Conservation (phyloP, 2,113 vertebrate genomes). For the Oreotrochilus melanogaster region DNA sequence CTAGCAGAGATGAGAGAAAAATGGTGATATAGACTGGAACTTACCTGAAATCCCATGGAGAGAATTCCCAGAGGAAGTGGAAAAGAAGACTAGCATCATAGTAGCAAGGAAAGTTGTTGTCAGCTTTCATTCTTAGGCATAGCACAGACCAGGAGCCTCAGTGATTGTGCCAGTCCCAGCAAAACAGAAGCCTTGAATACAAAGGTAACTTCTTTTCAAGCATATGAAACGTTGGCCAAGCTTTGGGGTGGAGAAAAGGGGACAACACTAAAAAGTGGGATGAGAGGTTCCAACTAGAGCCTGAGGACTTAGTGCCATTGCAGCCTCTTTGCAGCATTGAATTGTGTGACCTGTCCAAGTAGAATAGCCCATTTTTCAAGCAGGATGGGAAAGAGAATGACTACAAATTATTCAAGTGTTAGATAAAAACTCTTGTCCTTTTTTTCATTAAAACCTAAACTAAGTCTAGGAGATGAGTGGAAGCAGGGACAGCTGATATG, state of each 20-base stretch:
- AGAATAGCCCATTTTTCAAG: neutral
- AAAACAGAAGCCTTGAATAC: neutral
- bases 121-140: neutral
- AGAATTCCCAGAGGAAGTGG: neutral
- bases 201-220: neutral
- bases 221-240: neutral
- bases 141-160: neutral
- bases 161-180: neutral
- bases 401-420: neutral
- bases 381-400: neutral
- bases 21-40: neutral
- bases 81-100: rapidly evolving
- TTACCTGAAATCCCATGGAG: neutral
- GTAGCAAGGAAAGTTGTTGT: neutral
- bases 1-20: neutral
- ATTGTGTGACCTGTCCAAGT: neutral
- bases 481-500: neutral
- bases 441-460: neutral
- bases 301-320: neutral
- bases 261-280: neutral
- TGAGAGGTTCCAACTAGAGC: neutral
- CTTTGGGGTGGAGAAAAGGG: neutral
- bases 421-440: neutral
- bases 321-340: neutral
- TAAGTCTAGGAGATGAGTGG: neutral